These are phyloP conservation scores for Listronotus bonariensis DNA, from an alignment of 1,140 invertebrate genomes.

Conservation along the genomic window DNA sequence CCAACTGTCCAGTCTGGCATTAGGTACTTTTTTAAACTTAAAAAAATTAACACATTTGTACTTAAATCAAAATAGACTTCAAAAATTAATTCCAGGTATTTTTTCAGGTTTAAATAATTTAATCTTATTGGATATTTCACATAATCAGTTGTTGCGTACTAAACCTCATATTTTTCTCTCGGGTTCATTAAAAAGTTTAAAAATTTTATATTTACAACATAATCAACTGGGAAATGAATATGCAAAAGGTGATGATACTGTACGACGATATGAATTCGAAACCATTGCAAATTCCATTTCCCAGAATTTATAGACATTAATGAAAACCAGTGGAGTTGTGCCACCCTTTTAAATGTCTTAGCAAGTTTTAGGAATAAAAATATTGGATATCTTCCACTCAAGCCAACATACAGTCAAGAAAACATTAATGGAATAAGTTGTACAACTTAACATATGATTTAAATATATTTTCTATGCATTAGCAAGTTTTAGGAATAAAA, in stretches of 20 bases:
- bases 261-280: conserved; percentile 10
- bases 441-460: background rate
- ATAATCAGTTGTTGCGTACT: conserved; percentile 8
- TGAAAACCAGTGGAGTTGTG: conserved; percentile 18
- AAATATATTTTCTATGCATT: no score
- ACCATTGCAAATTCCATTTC: conserved; percentile 6
- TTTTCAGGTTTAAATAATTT: conserved; percentile 13
- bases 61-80: conserved; percentile 16
- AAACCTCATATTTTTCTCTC: conserved; percentile 17
- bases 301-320: conserved; percentile 16
- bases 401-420: background rate
- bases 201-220: conserved; percentile 12
- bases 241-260: background rate
- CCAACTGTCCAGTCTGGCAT: background rate
- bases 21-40: conserved; percentile 8
- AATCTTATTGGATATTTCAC: conserved; percentile 14
- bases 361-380: conserved; percentile 8
- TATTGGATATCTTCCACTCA: conserved; percentile 10
- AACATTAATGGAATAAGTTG: conserved; percentile 26
- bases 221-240: conserved; percentile 22
- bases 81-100: conserved; percentile 12
- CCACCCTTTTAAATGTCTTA: conserved; percentile 14
- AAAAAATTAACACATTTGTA: conserved; percentile 20
- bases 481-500: conserved; percentile 4
- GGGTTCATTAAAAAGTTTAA: background rate